These are phyloP conservation scores for Alca torda DNA, from an alignment of 2,797 vertebrate species.

Conservation along the genomic window DNA sequence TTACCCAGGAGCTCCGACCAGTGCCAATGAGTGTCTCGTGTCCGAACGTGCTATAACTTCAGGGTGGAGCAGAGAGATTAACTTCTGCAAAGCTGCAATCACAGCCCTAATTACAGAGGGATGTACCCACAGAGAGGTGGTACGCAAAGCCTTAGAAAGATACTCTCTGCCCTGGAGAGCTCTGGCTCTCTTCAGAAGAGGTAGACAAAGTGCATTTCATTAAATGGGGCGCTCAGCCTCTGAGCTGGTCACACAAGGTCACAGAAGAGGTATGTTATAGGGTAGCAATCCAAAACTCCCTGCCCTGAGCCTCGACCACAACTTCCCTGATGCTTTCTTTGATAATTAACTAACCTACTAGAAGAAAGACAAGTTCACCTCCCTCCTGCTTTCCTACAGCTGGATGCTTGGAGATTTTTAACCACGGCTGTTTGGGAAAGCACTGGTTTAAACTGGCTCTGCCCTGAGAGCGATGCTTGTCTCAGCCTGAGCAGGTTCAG, in stretches of 20 bases:
- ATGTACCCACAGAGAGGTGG: neutral
- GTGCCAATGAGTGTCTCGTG: fast-evolving
- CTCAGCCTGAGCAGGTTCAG: neutral
- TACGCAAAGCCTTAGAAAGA: neutral
- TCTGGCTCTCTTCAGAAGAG: neutral
- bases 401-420: neutral
- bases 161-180: neutral
- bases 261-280: neutral
- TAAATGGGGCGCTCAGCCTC: neutral
- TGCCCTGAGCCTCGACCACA: neutral
- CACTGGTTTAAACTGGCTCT: neutral
- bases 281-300: neutral
- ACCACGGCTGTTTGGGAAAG: neutral
- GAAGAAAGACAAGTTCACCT: neutral
- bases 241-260: neutral
- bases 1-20: neutral
- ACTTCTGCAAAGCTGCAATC: neutral
- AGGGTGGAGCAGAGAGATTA: neutral
- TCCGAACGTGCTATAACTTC: neutral
- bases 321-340: neutral
- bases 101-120: neutral
- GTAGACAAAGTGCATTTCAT: neutral
- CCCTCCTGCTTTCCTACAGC: neutral
- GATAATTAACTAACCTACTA: neutral
- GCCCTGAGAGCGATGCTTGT: neutral